phyloP scores from a whole-genome alignment of 2,113 vertebrate species.

The Jaculus jaculus region DNA sequence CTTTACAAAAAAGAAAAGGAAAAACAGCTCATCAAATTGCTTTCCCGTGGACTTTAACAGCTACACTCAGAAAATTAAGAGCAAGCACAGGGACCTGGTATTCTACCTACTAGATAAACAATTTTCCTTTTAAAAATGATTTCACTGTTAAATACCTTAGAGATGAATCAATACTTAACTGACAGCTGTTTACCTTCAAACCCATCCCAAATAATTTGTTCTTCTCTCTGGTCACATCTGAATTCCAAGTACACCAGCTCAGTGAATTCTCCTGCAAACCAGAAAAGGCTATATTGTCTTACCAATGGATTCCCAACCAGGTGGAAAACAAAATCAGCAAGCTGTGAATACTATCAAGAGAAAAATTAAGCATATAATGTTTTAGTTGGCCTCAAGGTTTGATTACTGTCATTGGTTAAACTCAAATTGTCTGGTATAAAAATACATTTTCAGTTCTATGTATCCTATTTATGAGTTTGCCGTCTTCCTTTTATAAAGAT shows the following conservation, averaged over 20 bases:
- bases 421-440: not conserved
- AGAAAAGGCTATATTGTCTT: conserved; percentile 66
- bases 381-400: conserved; percentile 48
- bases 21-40: not conserved
- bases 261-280: conserved; percentile 59
- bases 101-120: conserved; percentile 44
- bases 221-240: conserved; percentile 49
- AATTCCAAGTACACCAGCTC: conserved; percentile 50
- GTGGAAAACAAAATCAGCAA: conserved; percentile 42
- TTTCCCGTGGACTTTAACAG: not conserved
- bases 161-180: conserved; percentile 56
- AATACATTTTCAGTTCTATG: not conserved
- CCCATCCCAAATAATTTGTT: conserved; percentile 55
- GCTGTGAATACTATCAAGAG: not conserved
- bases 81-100: not conserved
- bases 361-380: conserved; percentile 22
- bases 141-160: conserved; percentile 37
- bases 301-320: conserved; percentile 36
- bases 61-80: conserved; percentile 47
- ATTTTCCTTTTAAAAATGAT: conserved; percentile 49
- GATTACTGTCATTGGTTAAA: conserved; percentile 30
- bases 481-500: not conserved
- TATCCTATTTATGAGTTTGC: not conserved
- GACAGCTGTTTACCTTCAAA: conserved; percentile 73
- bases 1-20: not conserved